Percentiles rank a stretch among this genome's conserved stretches.
Evolutionary conservation across 2,113 vertebrate species (phyloP).

Genomic region (Galeopterus variegatus): DNA sequence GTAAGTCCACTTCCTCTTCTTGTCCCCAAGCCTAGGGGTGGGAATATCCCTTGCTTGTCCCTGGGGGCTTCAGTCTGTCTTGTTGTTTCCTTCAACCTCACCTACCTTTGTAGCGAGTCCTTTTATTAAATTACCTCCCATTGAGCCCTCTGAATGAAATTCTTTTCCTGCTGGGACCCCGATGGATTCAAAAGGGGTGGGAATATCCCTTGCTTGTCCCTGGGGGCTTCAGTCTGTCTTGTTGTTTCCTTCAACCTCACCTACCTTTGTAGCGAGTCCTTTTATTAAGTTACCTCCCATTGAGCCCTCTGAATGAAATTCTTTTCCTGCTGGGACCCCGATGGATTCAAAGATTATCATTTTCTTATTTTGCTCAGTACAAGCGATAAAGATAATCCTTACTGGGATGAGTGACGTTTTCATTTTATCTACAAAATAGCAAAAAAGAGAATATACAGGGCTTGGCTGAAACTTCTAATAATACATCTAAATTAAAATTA

Average conservation of each 20-base stretch:
- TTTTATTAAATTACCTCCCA: neutral
- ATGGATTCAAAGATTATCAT: neutral
- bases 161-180: neutral
- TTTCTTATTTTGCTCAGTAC: neutral
- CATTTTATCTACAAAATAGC: neutral
- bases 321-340: neutral
- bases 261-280: neutral
- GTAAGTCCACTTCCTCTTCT: neutral
- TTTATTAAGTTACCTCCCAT: neutral
- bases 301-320: neutral
- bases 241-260: neutral
- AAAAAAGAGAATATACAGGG: neutral
- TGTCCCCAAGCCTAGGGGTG: fast-evolving
- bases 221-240: fast-evolving
- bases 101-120: neutral
- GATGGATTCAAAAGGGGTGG: neutral
- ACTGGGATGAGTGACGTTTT: neutral
- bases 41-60: neutral
- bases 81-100: neutral
- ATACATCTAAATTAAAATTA: neutral
- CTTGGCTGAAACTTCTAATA: neutral
- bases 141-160: neutral
- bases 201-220: neutral
- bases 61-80: fast-evolving
- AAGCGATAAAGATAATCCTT: neutral